These are phyloP conservation scores for Erinaceus europaeus DNA, from an alignment of 2,113 vertebrate genomes.

Conservation along the genomic window DNA sequence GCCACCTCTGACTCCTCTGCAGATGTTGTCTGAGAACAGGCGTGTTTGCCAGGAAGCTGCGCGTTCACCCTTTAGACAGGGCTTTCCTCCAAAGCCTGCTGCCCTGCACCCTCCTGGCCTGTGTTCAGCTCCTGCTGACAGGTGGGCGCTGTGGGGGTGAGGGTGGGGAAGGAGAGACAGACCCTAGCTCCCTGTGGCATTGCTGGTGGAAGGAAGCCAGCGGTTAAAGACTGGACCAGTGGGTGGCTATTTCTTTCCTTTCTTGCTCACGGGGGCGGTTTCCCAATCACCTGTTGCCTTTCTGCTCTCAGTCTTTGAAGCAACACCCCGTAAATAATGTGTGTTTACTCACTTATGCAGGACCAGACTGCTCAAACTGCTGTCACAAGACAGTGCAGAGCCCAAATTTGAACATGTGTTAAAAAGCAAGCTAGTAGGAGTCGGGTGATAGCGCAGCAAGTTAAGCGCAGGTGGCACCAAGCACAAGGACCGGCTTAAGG, in stretches of 20 bases:
- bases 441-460: too few species aligned
- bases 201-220: constrained; percentile 45
- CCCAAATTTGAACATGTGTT: not conserved
- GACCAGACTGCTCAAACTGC: not conserved
- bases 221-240: constrained; percentile 37
- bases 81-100: not conserved
- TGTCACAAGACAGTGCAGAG: not conserved
- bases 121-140: not conserved
- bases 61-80: not conserved
- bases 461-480: too few species aligned
- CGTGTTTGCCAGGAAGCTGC: constrained; percentile 60
- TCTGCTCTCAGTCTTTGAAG: constrained; percentile 25
- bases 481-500: too few species aligned
- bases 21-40: constrained; percentile 62
- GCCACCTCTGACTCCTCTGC: constrained; percentile 37
- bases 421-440: not conserved
- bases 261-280: not conserved
- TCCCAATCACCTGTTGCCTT: constrained; percentile 48
- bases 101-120: not conserved
- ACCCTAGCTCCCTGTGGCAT: not conserved
- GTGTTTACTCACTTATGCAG: not conserved
- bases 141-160: not conserved
- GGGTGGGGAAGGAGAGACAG: too few species aligned
- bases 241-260: constrained; percentile 4
- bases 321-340: not conserved